Base-by-base conservation (phyloP, 1,140 invertebrate genomes). In the Drosophila gunungcola region DNA sequence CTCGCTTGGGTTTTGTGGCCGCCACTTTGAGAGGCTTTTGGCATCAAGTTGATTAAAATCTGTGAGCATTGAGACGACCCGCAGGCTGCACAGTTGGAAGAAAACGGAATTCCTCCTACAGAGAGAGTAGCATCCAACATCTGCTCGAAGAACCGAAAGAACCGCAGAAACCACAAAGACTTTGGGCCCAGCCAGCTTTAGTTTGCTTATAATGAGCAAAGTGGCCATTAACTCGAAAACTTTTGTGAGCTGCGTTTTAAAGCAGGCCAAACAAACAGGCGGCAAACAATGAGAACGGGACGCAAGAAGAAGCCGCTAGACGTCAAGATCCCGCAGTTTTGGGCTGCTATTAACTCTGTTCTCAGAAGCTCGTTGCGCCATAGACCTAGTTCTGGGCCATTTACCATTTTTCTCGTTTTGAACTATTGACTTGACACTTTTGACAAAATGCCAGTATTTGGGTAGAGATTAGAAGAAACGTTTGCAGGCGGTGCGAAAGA, bases 131-230 rank as follows among this genome's bases (percentile, higher is more conserved):
- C 61, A 64, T 53, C 54, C 48, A 61, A 12, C 43, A 32, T 25
- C 46, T 53, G 60, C 13, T n/a, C 43, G 29, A 73, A 67, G 63
- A 72, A 45, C 64, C 49, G 45, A 32, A 69, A 63, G 43, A 57
- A 78, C 78, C 69, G 42, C 78, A 78, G 73, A 81, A 82, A 70
- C 80, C 80, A 80, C 81, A 85, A 73, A 86, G 82, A 86, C 62
- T 73, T 86, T 86, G 58, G 56, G 68, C 58, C 61, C 58, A 80
- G 73, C 80, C 81, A 56, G 76, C 51, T 62, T 86, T 78, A 86
- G 81, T 86, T 85, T 82, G 81, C 82, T 81, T 85, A 86, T 85
- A 85, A 85, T 86, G 73, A 86, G 81, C 68, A 78, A 85, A 85
- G 82, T 85, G 81, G 82, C 73, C 73, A 85, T 85, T 86, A 85